Evolutionary conservation across 2,113 vertebrate genomes (phyloP), one percentile per base, ranked within the genome.

Genomic region (Nannobrachium achirus): DNA sequence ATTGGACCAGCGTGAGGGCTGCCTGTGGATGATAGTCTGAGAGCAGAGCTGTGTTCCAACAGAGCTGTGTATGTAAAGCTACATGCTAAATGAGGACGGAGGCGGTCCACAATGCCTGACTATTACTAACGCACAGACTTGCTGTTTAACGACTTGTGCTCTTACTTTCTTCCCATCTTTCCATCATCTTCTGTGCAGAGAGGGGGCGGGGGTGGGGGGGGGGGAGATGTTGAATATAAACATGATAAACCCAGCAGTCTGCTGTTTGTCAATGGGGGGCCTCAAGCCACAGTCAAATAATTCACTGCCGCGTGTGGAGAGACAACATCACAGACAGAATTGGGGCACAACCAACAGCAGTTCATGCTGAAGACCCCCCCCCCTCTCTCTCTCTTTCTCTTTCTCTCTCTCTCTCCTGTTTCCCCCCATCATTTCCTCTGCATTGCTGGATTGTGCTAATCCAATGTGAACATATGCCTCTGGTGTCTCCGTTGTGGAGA

Each of bases 261-360:
- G 39, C 38, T 25, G 48, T 61, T 73, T 71, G 70, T 65, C 64
- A 71, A 52, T 19, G 40, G 49, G 40, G 49, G 57, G 45, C 38
- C 69, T 59, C 60, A 52, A 56, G 41, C 68, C 40, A 61, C 61
- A 69, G 58, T 62, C 71, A 16, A 71, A 81, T 81, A 66, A 80
- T 80, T 86, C 56, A 83, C 71, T 10, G 16, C 66, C 13, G 18
- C 46, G 63, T 33, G 25, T 33, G 25, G 25, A 33, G 50, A 83
- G 78, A 72, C 6, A 16, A 48, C 18, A 41, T 8, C 4, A 69
- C 65, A 72, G 83, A 88, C 81, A 86, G 76, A 90, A 75, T 70
- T 87, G 75, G 86, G 87, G 57, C 75, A 25, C 45, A 58, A 55
- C 25, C 44, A 46, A 55, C 41, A 56, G 66, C 50, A 57, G 52